Percentiles rank a stretch among this genome's conserved stretches.
Evolutionary conservation across 2,888 invertebrate species (phyloP).

Genomic region (Meganola albula): DNA sequence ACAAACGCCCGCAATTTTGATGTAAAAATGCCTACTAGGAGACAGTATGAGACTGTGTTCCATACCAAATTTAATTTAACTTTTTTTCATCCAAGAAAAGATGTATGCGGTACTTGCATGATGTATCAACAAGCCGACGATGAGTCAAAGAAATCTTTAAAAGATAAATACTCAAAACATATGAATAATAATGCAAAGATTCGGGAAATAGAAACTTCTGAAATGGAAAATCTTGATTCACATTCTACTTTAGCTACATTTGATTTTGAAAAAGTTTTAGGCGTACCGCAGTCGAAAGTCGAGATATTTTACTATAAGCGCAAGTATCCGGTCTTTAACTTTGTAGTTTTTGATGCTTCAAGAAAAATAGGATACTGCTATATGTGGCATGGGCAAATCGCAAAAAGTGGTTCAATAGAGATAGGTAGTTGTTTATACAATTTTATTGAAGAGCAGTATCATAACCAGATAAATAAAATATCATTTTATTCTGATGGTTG

Average conservation of each 20-base stretch:
- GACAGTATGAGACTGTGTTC: slow-evolving; percentile 1
- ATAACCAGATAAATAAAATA: slow-evolving; percentile 5
- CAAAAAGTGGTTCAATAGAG: slow-evolving; percentile 2
- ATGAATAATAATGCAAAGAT: background rate
- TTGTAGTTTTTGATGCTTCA: slow-evolving; percentile 5
- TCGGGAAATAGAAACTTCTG: slow-evolving; percentile 1
- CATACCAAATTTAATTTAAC: slow-evolving; percentile 2
- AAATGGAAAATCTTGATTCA: slow-evolving; percentile 4
- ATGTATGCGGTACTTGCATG: slow-evolving; percentile 1
- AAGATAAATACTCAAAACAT: background rate
- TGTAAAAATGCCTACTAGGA: background rate
- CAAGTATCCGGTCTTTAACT: slow-evolving; percentile 11
- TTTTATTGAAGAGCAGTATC: slow-evolving; percentile 1
- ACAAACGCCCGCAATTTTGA: background rate
- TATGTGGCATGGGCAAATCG: slow-evolving; percentile 2
- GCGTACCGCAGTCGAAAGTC: slow-evolving; percentile 10
- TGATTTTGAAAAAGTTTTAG: slow-evolving; percentile 9
- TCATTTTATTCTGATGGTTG: slow-evolving; percentile 7
- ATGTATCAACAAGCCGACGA: background rate
- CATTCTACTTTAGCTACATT: slow-evolving; percentile 1
- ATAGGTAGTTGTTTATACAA: slow-evolving; percentile 6
- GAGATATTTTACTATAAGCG: slow-evolving; percentile 15
- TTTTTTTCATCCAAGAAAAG: slow-evolving; percentile 4
- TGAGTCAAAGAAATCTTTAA: background rate
- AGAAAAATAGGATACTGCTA: slow-evolving; percentile 7